Base-by-base conservation (phyloP, 2,888 invertebrate species). In the Polylopha cassiicola region DNA sequence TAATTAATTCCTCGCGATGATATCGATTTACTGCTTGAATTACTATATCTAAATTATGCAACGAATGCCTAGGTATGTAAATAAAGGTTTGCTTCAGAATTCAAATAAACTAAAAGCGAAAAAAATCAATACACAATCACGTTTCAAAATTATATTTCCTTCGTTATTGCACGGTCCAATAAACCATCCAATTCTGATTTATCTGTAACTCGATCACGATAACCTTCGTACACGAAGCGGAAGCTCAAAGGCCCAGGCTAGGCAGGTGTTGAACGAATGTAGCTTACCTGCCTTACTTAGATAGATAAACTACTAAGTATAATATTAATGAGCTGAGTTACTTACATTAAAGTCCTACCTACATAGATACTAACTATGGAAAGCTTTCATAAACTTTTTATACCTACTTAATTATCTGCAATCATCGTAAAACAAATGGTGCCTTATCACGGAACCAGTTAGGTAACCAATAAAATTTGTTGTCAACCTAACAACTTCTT, bases 221-320 rank as follows among this genome's bases (percentile, higher is more conserved):
- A 84, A 54, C 81, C 84, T 61, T 81, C 81, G 27, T 65, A 76
- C 2, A 61, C 48, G 53, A 82, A 82, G 58, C 84, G 82, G 47
- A 77, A 81, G 0, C 82, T 80, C 0, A 84, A 82, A 1, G 63
- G n/a, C n/a, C n/a, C n/a, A n/a, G n/a, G n/a, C n/a, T n/a, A n/a
- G n/a, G 34, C 2, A 66, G 52, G 34, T 84, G 84, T 3, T 81
- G 47, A 0, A 84, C 84, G 34, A 79, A 69, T 0, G 84, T 81
- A 26, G 80, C 80, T 48, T 82, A n/a, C n/a, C n/a, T n/a, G n/a
- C n/a, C n/a, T n/a, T n/a, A n/a, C n/a, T n/a, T n/a, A n/a, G n/a
- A n/a, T n/a, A n/a, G n/a, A n/a, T n/a, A n/a, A n/a, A n/a, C n/a
- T n/a, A n/a, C n/a, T n/a, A n/a, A n/a, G n/a, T n/a, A n/a, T n/a